These are phyloP conservation scores for Crypturellus undulatus DNA, from an alignment of 2,113 vertebrate species.

Conservation along the genomic window DNA sequence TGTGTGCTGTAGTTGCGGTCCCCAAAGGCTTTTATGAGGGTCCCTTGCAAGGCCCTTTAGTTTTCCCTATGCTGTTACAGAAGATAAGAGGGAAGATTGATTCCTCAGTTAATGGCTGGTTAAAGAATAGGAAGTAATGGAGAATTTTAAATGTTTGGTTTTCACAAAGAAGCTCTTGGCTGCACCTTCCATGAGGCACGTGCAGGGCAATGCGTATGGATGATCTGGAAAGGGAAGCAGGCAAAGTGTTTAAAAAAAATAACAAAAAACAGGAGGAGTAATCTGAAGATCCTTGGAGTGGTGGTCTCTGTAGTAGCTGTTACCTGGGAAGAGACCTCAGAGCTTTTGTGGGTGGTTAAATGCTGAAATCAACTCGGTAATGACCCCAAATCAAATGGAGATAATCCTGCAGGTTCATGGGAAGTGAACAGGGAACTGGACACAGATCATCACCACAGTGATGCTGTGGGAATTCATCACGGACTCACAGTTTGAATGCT, in stretches of 20 bases:
- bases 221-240: background rate
- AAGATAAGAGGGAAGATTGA: background rate
- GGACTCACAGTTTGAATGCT: background rate
- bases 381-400: background rate
- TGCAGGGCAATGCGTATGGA: background rate
- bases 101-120: background rate
- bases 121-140: background rate
- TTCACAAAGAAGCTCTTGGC: background rate
- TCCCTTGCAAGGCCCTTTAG: background rate
- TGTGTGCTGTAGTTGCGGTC: background rate
- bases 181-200: background rate
- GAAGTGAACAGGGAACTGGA: background rate
- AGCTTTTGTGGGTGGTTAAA: background rate
- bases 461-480: background rate
- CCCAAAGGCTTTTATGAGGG: background rate
- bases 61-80: background rate
- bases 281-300: background rate
- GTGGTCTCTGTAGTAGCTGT: background rate
- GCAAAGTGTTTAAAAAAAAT: background rate
- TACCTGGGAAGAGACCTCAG: background rate
- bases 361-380: background rate
- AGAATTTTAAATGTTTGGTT: background rate
- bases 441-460: fast-evolving
- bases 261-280: background rate
- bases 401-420: background rate